These are phyloP conservation scores for Sebastiscus tertius DNA, from an alignment of 2,797 vertebrate species.

Conservation along the genomic window DNA sequence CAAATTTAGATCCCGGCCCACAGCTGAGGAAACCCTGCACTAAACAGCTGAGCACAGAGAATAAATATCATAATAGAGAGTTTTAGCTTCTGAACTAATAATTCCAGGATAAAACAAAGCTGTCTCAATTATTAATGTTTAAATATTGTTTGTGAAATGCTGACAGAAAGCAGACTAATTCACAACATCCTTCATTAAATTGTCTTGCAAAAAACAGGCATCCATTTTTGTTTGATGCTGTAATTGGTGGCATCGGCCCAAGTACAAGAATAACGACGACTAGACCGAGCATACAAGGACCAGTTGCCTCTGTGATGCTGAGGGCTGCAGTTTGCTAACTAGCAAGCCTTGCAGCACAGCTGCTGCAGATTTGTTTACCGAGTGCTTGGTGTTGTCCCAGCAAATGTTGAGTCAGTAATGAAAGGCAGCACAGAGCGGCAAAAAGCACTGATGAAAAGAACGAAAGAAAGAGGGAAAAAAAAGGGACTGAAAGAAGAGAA, in stretches of 20 bases:
- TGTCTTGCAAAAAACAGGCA: background rate
- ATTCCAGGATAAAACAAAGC: background rate
- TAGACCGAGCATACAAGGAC: background rate
- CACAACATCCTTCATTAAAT: background rate
- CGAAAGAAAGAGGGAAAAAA: background rate
- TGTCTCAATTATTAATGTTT: background rate
- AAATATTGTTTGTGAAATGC: background rate
- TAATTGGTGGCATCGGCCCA: background rate
- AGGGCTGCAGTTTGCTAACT: constrained; percentile 2
- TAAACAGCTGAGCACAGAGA: constrained; percentile 5
- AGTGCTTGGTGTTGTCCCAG: constrained; percentile 17
- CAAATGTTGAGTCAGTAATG: constrained; percentile 53
- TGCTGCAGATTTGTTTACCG: constrained; percentile 52
- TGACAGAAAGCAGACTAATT: background rate
- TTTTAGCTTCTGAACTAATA: background rate
- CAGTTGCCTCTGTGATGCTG: constrained; percentile 14
- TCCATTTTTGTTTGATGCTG: constrained; percentile 10
- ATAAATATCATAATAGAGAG: background rate
- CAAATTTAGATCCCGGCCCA: constrained; percentile 18
- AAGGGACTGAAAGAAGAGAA: background rate
- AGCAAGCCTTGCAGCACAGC: constrained; percentile 27
- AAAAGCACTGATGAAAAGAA: constrained; percentile 34
- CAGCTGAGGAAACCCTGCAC: constrained; percentile 15
- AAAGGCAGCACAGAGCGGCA: constrained; percentile 37
- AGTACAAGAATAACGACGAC: background rate